phyloP scores from a whole-genome alignment of 2,888 invertebrate species.

The Rhimphoctona megacephalus region DNA sequence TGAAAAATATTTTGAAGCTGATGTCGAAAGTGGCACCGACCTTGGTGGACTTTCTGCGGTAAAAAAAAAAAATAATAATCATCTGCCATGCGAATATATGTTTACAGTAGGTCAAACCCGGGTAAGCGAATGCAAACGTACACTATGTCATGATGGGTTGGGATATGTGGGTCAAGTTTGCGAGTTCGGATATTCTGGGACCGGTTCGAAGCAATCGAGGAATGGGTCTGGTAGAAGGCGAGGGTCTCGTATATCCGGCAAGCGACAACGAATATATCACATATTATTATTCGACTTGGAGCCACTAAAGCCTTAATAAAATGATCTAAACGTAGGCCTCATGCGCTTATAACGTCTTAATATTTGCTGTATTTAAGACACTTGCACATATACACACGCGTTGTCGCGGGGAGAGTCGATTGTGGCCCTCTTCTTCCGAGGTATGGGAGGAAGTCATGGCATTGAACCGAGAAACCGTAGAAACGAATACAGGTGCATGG shows the following conservation, averaged over 20 bases:
- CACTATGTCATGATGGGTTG: conserved; percentile 5
- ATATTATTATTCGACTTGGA: conserved; percentile 14
- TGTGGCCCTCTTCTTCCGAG: neutral
- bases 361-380: neutral
- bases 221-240: conserved; percentile 20
- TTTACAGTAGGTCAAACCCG: conserved; percentile 66
- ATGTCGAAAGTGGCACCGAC: conserved; percentile 2
- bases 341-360: neutral
- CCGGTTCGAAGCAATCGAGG: conserved; percentile 46
- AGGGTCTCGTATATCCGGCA: neutral
- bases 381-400: neutral
- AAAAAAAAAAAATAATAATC: conserved; percentile 42
- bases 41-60: conserved; percentile 54
- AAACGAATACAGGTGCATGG: conserved; percentile 36
- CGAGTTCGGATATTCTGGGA: conserved; percentile 67
- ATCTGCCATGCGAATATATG: conserved; percentile 35
- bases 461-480: conserved; percentile 63
- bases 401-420: conserved; percentile 24
- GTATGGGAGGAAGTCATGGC: conserved; percentile 46
- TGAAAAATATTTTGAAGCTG: neutral
- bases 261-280: conserved; percentile 1
- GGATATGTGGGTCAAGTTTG: conserved; percentile 71
- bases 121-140: conserved; percentile 5
- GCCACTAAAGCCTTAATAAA: conserved; percentile 9
- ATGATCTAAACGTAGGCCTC: neutral